phyloP scores from a whole-genome alignment of 2,797 vertebrate genomes.

The Lepilemur ruficaudatus region DNA sequence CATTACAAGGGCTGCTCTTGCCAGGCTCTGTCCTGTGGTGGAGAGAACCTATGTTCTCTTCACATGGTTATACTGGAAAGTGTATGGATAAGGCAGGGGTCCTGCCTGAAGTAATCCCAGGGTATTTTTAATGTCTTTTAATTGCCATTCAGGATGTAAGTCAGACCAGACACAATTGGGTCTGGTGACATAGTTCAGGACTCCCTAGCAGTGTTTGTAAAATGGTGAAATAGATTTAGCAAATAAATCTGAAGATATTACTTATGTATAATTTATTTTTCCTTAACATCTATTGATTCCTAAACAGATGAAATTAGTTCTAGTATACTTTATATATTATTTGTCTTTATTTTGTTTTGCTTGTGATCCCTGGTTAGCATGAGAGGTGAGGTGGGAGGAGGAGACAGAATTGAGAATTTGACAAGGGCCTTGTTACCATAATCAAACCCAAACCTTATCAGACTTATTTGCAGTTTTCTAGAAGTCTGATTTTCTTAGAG shows the following conservation, averaged over 20 bases:
- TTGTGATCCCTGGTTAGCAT: not conserved
- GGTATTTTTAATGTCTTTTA: constrained; percentile 77
- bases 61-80: constrained; percentile 7
- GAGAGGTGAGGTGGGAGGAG: not conserved
- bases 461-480: constrained; percentile 50
- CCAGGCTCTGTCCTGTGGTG: not conserved
- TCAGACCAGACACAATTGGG: constrained; percentile 71
- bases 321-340: not conserved
- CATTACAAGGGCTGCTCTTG: not conserved
- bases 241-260: constrained; percentile 27
- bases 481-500: constrained; percentile 28
- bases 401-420: constrained; percentile 15
- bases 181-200: constrained; percentile 58
- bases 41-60: constrained; percentile 38
- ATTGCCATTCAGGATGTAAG: constrained; percentile 77
- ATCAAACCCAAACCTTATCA: not conserved
- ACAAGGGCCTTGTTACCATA: not conserved
- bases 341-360: constrained; percentile 47
- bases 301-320: constrained; percentile 37
- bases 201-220: constrained; percentile 46
- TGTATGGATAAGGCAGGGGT: constrained; percentile 62
- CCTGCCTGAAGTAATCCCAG: constrained; percentile 68
- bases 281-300: constrained; percentile 20
- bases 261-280: constrained; percentile 28
- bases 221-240: constrained; percentile 40